phyloP scores from a whole-genome alignment of 2,113 vertebrate species.

The Colossoma macropomum region DNA sequence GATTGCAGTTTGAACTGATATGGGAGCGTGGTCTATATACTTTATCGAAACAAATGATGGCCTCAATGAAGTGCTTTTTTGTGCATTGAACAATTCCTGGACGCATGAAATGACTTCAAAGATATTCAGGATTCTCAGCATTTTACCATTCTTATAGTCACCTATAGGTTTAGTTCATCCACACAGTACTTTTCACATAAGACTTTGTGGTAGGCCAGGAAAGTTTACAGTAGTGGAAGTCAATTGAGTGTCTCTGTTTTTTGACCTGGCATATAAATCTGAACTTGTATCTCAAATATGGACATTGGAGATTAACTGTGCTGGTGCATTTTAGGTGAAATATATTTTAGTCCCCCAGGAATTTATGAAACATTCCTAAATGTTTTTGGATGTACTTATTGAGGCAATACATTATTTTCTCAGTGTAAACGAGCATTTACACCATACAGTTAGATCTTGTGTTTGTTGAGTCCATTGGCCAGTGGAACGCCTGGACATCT shows the following conservation, averaged over 20 bases:
- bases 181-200: background rate
- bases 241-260: background rate
- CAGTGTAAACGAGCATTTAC: conserved; percentile 33
- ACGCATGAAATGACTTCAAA: background rate
- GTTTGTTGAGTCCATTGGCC: conserved; percentile 30
- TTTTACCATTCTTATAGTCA: background rate
- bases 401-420: conserved; percentile 24
- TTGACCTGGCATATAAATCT: background rate
- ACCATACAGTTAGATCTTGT: conserved; percentile 45
- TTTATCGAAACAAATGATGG: background rate
- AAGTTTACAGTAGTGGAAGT: background rate
- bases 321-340: background rate
- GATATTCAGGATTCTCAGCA: background rate
- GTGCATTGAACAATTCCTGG: background rate
- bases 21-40: background rate
- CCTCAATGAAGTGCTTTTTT: background rate
- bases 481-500: conserved; percentile 47
- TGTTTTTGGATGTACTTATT: conserved; percentile 23
- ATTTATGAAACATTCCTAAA: conserved; percentile 31
- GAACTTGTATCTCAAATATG: background rate
- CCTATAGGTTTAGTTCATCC: background rate
- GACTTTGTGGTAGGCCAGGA: background rate
- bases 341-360: conserved; percentile 26
- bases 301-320: background rate
- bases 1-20: no score